A percentile compares a stretch with the other conserved stretches of the same genome.
Conservation (phyloP, 2,888 invertebrate species). For the Drosophila helvetica region DNA sequence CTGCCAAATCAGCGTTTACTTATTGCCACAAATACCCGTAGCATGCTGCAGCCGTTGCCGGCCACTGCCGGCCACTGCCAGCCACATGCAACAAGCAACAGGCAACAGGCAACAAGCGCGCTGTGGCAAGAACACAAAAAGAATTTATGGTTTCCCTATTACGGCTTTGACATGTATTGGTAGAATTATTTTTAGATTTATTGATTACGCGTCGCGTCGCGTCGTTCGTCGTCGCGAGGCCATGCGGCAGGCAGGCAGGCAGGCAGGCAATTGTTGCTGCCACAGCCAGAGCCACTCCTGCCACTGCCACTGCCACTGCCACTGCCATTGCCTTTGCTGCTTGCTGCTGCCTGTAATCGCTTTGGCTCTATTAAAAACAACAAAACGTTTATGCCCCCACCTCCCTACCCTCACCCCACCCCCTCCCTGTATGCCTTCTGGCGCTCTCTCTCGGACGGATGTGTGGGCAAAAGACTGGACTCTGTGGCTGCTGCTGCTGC, state of each 20-base stretch:
- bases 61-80: too few relatives aligned
- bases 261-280: conserved; percentile 56
- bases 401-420: not conserved
- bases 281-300: conserved; percentile 16
- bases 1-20: conserved; percentile 80
- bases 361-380: conserved; percentile 74
- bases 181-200: conserved; percentile 82
- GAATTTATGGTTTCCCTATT: conserved; percentile 83
- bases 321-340: conserved; percentile 15
- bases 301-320: conserved; percentile 34
- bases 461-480: conserved; percentile 48
- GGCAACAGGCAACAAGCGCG: conserved; percentile 56
- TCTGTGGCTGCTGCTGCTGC: conserved; percentile 16
- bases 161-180: conserved; percentile 83
- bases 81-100: conserved; percentile 45
- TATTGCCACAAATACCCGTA: conserved; percentile 70
- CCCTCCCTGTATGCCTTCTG: conserved; percentile 57
- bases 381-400: conserved; percentile 70
- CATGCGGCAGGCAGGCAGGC: conserved; percentile 30
- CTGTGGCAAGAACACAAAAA: conserved; percentile 75
- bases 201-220: conserved; percentile 74
- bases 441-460: conserved; percentile 56
- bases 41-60: conserved; percentile 62
- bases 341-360: conserved; percentile 65
- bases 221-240: conserved; percentile 66